A percentile compares a stretch with the other conserved stretches of the same genome.
These are phyloP conservation scores for Sesamia nonagrioides DNA, from an alignment of 1,140 invertebrate species.

Conservation along the genomic window DNA sequence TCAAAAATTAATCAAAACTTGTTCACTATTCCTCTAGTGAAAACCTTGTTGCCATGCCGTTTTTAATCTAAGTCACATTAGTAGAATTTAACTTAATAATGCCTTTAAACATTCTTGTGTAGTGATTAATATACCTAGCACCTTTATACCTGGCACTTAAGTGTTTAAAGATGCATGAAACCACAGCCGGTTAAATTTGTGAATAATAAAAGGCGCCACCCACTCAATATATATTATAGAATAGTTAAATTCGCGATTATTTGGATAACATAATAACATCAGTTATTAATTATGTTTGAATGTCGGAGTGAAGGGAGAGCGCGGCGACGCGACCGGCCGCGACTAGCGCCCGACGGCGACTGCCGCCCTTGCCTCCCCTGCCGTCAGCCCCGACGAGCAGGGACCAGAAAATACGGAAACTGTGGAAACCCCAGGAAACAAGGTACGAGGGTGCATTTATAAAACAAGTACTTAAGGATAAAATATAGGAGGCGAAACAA, in stretches of 20 bases:
- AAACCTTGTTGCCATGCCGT: slow-evolving; percentile 4
- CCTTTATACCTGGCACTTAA: slow-evolving; percentile 46
- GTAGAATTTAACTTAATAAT: background rate
- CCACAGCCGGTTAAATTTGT: slow-evolving; percentile 32
- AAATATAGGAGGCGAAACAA: slow-evolving; percentile 41
- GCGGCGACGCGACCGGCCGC: slow-evolving; percentile 60
- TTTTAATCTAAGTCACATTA: slow-evolving; percentile 34
- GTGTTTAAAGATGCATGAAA: slow-evolving; percentile 44
- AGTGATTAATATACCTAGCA: slow-evolving; percentile 40
- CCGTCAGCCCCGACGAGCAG: slow-evolving; percentile 10
- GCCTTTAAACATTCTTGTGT: slow-evolving; percentile 7
- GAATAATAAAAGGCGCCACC: background rate
- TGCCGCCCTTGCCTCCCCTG: slow-evolving; percentile 49
- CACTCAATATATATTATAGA: slow-evolving; percentile 4
- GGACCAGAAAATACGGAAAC: slow-evolving; percentile 28
- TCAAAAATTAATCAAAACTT: slow-evolving; percentile 34
- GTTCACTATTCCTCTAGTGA: background rate
- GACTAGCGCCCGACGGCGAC: slow-evolving; percentile 66
- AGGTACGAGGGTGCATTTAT: slow-evolving; percentile 40
- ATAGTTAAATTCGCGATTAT: slow-evolving; percentile 13
- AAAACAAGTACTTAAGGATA: slow-evolving; percentile 32
- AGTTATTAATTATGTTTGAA: slow-evolving; percentile 31
- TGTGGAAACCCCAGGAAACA: slow-evolving; percentile 12
- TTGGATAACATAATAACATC: slow-evolving; percentile 48
- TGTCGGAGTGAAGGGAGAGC: background rate